Conservation (phyloP, 2,113 vertebrate genomes). For the Ceyx cyanopectus region DNA sequence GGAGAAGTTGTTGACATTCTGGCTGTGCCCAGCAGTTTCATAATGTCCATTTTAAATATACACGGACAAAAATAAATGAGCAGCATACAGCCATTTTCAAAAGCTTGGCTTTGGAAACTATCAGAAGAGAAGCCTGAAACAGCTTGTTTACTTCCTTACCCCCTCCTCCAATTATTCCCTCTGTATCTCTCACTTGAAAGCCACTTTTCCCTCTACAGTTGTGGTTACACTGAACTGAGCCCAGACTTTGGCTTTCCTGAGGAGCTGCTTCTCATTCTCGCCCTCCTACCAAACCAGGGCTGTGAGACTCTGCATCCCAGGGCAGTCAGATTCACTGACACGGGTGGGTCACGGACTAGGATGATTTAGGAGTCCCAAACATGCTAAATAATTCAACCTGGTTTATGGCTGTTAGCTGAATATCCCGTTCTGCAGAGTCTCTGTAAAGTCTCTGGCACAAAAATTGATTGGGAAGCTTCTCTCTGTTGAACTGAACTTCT, state of each 20-base stretch:
- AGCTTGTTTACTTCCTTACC: background rate
- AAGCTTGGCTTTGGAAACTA: background rate
- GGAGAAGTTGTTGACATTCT: conserved; percentile 24
- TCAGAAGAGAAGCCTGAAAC: background rate
- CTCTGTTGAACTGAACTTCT: background rate
- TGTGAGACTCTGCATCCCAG: background rate
- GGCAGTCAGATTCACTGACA: background rate
- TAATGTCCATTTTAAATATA: conserved; percentile 4
- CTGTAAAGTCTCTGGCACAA: background rate
- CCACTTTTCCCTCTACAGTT: background rate
- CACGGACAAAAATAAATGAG: background rate
- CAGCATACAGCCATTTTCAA: background rate
- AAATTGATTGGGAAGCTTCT: background rate
- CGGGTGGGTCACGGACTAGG: background rate
- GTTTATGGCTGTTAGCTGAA: conserved; percentile 47
- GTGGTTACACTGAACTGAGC: background rate
- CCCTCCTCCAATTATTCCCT: accelerated
- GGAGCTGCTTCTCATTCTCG: background rate
- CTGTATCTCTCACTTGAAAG: background rate
- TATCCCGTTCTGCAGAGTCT: background rate
- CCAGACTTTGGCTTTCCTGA: background rate
- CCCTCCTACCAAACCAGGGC: background rate
- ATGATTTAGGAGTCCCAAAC: background rate
- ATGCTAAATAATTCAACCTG: conserved; percentile 28
- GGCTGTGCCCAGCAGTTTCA: background rate